phyloP scores from a whole-genome alignment of 2,888 invertebrate genomes.

The Bombylius major region DNA sequence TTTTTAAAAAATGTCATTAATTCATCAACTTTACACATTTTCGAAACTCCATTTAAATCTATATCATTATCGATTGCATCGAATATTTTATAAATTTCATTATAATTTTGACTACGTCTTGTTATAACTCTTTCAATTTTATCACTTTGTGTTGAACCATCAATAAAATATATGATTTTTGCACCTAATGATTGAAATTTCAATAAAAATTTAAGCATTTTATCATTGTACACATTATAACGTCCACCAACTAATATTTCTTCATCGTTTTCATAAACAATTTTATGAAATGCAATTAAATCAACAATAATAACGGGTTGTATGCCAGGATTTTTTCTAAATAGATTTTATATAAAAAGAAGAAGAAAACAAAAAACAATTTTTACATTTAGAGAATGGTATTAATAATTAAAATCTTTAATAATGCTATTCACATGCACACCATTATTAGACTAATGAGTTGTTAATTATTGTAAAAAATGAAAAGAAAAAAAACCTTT shows the following conservation, averaged over 20 bases:
- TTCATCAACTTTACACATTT: background rate
- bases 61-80: background rate
- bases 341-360: background rate
- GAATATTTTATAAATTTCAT: background rate
- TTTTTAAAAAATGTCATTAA: constrained; percentile 1
- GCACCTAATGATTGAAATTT: constrained; percentile 2
- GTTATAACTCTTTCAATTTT: constrained; percentile 1
- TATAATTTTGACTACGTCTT: constrained; percentile 5
- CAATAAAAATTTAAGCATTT: background rate
- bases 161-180: constrained; percentile 4
- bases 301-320: constrained; percentile 7
- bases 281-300: background rate
- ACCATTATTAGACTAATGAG: too few relatives aligned
- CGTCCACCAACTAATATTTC: constrained; percentile 9
- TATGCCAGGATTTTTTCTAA: background rate
- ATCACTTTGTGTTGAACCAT: constrained; percentile 1
- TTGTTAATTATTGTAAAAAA: too few relatives aligned
- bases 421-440: too few relatives aligned
- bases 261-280: background rate
- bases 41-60: background rate
- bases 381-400: too few relatives aligned
- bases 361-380: too few relatives aligned
- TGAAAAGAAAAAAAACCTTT: too few relatives aligned
- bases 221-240: constrained; percentile 3
- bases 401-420: too few relatives aligned